Evolutionary conservation across 2,797 vertebrate species (phyloP).

Genomic region (Coreius guichenoti): DNA sequence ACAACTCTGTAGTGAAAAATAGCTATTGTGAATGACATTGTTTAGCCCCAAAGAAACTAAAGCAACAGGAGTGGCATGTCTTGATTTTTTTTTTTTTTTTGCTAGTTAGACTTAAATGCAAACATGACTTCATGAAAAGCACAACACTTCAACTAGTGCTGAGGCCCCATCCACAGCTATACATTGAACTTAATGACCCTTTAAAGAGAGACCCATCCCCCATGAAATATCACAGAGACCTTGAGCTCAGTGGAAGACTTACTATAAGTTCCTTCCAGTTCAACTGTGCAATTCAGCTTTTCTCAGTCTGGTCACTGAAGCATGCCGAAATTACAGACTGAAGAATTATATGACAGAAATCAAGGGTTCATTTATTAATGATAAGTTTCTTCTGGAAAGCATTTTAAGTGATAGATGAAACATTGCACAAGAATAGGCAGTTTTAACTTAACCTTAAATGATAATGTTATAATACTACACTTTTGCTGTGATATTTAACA

Average conservation of each 20-base stretch:
- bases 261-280: neutral
- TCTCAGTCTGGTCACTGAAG: neutral
- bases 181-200: neutral
- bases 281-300: neutral
- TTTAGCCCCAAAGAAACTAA: neutral
- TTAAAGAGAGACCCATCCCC: constrained; percentile 6
- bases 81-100: neutral
- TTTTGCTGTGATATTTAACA: neutral
- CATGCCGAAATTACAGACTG: neutral
- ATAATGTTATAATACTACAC: neutral
- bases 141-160: neutral
- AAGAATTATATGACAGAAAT: neutral
- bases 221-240: constrained; percentile 15
- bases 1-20: neutral
- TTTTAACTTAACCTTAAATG: neutral
- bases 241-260: neutral
- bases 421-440: neutral
- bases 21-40: neutral
- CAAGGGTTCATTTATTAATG: neutral
- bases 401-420: neutral
- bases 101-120: neutral
- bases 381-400: neutral
- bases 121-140: constrained; percentile 5
- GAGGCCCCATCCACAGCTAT: neutral
- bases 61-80: neutral